Evolutionary conservation across 2,797 vertebrate species (phyloP), one percentile per base, ranked within the genome.

Genomic region (Paguma larvata): DNA sequence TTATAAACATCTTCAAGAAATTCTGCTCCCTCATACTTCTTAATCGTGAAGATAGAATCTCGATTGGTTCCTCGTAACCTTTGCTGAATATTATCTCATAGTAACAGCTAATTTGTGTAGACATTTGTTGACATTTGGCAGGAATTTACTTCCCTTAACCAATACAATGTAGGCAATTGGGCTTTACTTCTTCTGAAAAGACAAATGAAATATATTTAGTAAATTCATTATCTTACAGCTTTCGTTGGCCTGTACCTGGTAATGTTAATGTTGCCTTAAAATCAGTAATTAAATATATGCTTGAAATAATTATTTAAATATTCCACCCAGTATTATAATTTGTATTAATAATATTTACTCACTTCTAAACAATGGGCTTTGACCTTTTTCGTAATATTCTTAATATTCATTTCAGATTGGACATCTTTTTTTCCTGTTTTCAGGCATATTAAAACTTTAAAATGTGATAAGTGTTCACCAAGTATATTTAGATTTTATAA

Each of bases 301-400:
- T 95, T 95, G 80, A 92, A 68, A 90, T 95, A 96, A 95, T 48
- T 85, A 95, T 93, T 56, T 95, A 97, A 95, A 94, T 89, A 96
- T 30, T 97, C 91, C 95, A 15, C 3, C 32, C 79, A 95, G 96
- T 97, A 38, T 25, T 68, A 84, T 96, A 32, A 95, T 89, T 97
- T 95, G 73, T 94, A 95, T 95, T 97, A 97, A 85, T 15, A 94
- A 85, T 86, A 96, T 94, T 84, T 92, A 72, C 25, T 89, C 21
- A 78, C 38, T 34, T 8, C 27, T 95, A 44, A 51, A 56, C 32
- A 95, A 41, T 44, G 86, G 48, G 32, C 87, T 19, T 38, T 34
- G 48, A 85, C 68, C 53, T 72, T 68, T 73, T 46, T 80, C 18
- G 86, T 86, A 56, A 12, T 95, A 88, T 30, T 82, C 3, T 62